A percentile compares a stretch with the other conserved stretches of the same genome.
phyloP scores from a whole-genome alignment of 2,888 invertebrate species.

The Sphaerophoria rueppellii region DNA sequence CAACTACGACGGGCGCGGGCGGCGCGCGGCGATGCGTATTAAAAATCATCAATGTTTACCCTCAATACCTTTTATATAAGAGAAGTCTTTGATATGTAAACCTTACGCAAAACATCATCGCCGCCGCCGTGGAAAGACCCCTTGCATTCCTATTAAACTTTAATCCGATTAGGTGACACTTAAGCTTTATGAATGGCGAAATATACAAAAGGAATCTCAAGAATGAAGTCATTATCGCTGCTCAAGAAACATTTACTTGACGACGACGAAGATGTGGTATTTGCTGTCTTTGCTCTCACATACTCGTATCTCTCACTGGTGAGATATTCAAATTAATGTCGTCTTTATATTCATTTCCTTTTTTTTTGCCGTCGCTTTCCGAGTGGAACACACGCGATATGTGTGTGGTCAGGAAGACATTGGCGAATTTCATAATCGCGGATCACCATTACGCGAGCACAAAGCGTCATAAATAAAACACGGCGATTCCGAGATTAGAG shows the following conservation, averaged over 20 bases:
- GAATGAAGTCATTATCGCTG: slow-evolving; percentile 71
- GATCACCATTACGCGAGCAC: slow-evolving; percentile 65
- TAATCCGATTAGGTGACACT: slow-evolving; percentile 73
- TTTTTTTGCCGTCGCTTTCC: slow-evolving; percentile 3
- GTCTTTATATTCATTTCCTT: not conserved
- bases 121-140: slow-evolving; percentile 20
- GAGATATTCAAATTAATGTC: slow-evolving; percentile 24
- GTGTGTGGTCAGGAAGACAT: slow-evolving; percentile 69
- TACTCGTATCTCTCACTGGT: not conserved
- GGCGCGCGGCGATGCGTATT: slow-evolving; percentile 25
- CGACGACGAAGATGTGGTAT: slow-evolving; percentile 25
- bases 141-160: slow-evolving; percentile 55
- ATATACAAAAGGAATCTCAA: slow-evolving; percentile 49
- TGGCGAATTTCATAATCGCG: slow-evolving; percentile 63
- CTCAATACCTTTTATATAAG: slow-evolving; percentile 30
- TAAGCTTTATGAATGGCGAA: slow-evolving; percentile 64
- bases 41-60: slow-evolving; percentile 56
- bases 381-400: slow-evolving; percentile 36
- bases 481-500: slow-evolving; percentile 61
- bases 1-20: not conserved
- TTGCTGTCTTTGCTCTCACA: slow-evolving; percentile 11
- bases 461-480: slow-evolving; percentile 72
- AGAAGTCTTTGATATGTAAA: slow-evolving; percentile 35
- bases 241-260: slow-evolving; percentile 30
- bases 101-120: slow-evolving; percentile 60